These are phyloP conservation scores for Aspidapion aeneum DNA, from an alignment of 2,888 invertebrate genomes.

Conservation along the genomic window DNA sequence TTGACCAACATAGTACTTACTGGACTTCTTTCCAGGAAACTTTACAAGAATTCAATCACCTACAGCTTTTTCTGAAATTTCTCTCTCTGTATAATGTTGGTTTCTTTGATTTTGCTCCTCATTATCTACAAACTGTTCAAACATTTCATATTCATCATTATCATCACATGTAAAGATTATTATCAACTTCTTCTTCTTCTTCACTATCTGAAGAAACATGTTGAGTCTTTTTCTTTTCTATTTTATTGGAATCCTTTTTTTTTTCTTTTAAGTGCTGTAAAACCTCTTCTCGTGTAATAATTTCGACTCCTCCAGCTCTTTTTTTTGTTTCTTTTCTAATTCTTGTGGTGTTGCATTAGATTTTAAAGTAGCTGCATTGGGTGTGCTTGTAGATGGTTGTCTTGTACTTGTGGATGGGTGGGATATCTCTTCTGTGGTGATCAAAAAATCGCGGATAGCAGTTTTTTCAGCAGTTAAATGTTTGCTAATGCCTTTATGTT, in stretches of 20 bases:
- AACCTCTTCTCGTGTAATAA: background rate
- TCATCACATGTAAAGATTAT: too few relatives aligned
- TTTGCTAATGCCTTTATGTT: background rate
- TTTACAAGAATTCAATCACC: slow-evolving; percentile 7
- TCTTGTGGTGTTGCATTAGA: background rate
- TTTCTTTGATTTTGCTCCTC: too few relatives aligned
- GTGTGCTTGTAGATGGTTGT: too few relatives aligned
- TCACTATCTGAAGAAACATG: background rate
- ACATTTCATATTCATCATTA: too few relatives aligned
- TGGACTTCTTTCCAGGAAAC: slow-evolving; percentile 8
- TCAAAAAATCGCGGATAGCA: too few relatives aligned
- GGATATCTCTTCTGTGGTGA: too few relatives aligned
- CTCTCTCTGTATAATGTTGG: too few relatives aligned
- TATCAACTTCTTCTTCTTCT: background rate
- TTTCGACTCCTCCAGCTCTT: background rate
- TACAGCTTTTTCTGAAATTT: background rate
- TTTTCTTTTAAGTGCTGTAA: background rate
- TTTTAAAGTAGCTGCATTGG: too few relatives aligned
- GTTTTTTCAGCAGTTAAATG: background rate
- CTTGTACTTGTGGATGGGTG: too few relatives aligned
- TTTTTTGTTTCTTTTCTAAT: background rate
- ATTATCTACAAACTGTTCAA: too few relatives aligned
- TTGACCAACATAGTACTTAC: slow-evolving; percentile 7
- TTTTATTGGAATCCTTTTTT: background rate
- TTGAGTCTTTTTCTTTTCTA: background rate